Conservation (phyloP, 64 coral and sea anemone species). For the Stichodactyla helianthus region DNA sequence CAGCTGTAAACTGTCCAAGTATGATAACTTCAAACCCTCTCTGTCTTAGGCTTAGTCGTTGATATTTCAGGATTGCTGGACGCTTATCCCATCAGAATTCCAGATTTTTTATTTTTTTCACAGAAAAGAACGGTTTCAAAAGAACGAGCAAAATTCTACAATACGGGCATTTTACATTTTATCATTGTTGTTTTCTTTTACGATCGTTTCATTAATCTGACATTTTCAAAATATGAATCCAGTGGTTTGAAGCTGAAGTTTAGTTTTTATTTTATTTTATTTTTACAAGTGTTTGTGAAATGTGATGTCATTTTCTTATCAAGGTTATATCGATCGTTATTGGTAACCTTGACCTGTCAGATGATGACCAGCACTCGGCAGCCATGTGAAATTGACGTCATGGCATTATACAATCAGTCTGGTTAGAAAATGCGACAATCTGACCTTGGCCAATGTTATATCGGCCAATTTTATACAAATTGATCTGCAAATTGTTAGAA, state of each 20-base stretch:
- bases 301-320: background rate
- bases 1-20: too few relatives aligned
- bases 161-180: background rate
- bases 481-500: background rate
- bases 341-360: constrained; percentile 3
- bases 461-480: too few relatives aligned
- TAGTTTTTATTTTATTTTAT: too few relatives aligned
- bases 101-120: background rate
- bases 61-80: background rate
- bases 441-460: background rate
- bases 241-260: too few relatives aligned
- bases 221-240: too few relatives aligned
- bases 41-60: background rate
- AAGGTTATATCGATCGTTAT: background rate
- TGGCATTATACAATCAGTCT: background rate
- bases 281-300: too few relatives aligned
- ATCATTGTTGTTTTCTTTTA: too few relatives aligned
- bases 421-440: background rate
- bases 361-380: background rate
- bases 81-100: background rate
- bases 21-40: background rate
- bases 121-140: background rate
- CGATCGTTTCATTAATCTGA: too few relatives aligned
- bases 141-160: background rate
- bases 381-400: background rate